A percentile compares a stretch with the other conserved stretches of the same genome.
Conservation (phyloP, 2,113 vertebrate genomes). For the Myocastor coypus region DNA sequence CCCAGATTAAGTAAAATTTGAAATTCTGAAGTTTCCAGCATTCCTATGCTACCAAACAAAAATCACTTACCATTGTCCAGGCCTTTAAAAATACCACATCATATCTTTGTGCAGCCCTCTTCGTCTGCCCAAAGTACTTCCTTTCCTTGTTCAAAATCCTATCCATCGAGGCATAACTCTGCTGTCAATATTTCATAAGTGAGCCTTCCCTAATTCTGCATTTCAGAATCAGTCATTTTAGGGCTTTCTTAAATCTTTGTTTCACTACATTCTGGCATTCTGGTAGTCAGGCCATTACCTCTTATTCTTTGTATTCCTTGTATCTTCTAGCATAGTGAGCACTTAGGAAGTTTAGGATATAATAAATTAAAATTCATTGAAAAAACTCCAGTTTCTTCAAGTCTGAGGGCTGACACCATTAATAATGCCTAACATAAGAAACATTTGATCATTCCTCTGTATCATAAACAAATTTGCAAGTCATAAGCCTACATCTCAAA, state of each 20-base stretch:
- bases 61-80: not conserved
- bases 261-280: not conserved
- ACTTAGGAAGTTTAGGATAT: not conserved
- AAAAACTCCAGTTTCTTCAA: conserved; percentile 25
- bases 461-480: not conserved
- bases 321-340: not conserved
- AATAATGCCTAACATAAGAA: conserved; percentile 33
- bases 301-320: not conserved
- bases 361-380: not conserved
- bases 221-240: conserved; percentile 33
- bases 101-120: not conserved
- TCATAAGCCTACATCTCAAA: not conserved
- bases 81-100: conserved; percentile 20
- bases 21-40: conserved; percentile 9
- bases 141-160: conserved; percentile 12
- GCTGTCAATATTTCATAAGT: not conserved
- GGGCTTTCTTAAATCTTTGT: not conserved
- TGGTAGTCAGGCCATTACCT: not conserved
- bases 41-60: not conserved
- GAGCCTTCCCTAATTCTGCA: not conserved
- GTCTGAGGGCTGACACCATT: not conserved
- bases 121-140: not conserved
- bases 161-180: not conserved
- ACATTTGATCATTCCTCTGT: not conserved
- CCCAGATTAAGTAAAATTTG: not conserved